A percentile compares a stretch with the other conserved stretches of the same genome.
phyloP scores from a whole-genome alignment of 2,797 vertebrate genomes.

The Tragopan temminckii region DNA sequence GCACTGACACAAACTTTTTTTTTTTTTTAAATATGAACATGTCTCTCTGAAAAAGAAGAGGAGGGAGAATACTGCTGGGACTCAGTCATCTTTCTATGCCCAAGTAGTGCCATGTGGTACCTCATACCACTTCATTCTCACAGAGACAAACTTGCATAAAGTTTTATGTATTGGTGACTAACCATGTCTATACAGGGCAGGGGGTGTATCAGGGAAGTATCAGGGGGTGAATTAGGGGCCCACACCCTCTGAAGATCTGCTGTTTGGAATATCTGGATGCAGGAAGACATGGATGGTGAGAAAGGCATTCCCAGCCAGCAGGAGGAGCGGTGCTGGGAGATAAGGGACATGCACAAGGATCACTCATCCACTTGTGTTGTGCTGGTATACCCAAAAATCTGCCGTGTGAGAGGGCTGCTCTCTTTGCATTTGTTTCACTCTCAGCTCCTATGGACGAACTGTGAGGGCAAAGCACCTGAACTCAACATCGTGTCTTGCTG shows the following conservation, averaged over 20 bases:
- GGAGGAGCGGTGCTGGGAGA: not conserved
- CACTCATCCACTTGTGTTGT: accelerated
- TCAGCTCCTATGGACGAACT: not conserved
- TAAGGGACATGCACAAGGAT: not conserved
- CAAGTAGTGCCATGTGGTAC: accelerated
- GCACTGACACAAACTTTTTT: not conserved
- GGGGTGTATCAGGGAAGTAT: not conserved
- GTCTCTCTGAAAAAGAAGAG: not conserved
- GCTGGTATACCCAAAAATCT: not conserved
- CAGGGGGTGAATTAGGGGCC: not conserved
- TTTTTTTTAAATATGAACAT: no score
- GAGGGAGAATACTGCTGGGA: not conserved
- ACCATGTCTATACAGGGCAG: not conserved
- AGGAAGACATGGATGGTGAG: not conserved
- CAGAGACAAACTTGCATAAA: not conserved
- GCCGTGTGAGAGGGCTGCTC: not conserved
- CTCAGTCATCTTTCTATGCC: not conserved
- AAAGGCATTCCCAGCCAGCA: not conserved
- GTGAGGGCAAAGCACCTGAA: not conserved
- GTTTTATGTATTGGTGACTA: not conserved
- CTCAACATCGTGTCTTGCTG: not conserved
- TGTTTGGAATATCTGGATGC: not conserved
- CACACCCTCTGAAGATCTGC: not conserved
- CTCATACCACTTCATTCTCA: not conserved
- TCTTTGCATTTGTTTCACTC: not conserved